A percentile compares a stretch with the other conserved stretches of the same genome.
Evolutionary conservation across 1,140 invertebrate species (phyloP).

Genomic region (Drosophila obscura): DNA sequence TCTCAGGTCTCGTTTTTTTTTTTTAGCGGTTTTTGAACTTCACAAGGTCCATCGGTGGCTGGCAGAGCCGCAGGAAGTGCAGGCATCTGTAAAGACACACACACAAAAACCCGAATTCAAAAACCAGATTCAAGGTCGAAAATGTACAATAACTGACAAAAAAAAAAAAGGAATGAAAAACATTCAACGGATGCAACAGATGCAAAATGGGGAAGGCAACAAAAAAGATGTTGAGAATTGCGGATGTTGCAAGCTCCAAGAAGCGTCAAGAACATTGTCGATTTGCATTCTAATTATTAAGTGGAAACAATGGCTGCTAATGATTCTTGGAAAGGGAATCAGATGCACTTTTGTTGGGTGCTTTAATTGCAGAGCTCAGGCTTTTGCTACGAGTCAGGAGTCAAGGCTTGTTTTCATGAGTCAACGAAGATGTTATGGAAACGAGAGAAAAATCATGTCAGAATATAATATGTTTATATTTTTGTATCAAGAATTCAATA

Average conservation of each 20-base stretch:
- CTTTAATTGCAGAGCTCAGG: too few species aligned
- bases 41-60: constrained; percentile 42
- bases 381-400: too few species aligned
- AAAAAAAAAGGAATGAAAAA: constrained; percentile 45
- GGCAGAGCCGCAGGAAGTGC: constrained; percentile 60
- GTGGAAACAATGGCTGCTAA: constrained; percentile 21
- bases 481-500: too few species aligned
- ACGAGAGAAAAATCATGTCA: too few species aligned
- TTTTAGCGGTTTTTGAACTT: constrained; percentile 57
- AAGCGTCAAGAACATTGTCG: constrained; percentile 37
- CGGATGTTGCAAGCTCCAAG: constrained; percentile 50
- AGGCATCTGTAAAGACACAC: constrained; percentile 22
- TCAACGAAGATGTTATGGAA: too few species aligned
- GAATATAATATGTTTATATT: too few species aligned
- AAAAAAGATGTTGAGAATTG: constrained; percentile 37
- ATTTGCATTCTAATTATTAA: constrained; percentile 9
- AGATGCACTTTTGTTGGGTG: too few species aligned
- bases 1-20: constrained; percentile 16
- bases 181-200: constrained; percentile 59
- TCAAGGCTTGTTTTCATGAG: too few species aligned
- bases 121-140: constrained; percentile 61
- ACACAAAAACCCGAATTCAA: constrained; percentile 52
- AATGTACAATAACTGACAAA: constrained; percentile 46
- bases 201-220: constrained; percentile 28
- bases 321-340: not conserved